Percentiles rank a stretch among this genome's conserved stretches.
phyloP scores from a whole-genome alignment of 2,113 vertebrate species.

The Candoia aspera region DNA sequence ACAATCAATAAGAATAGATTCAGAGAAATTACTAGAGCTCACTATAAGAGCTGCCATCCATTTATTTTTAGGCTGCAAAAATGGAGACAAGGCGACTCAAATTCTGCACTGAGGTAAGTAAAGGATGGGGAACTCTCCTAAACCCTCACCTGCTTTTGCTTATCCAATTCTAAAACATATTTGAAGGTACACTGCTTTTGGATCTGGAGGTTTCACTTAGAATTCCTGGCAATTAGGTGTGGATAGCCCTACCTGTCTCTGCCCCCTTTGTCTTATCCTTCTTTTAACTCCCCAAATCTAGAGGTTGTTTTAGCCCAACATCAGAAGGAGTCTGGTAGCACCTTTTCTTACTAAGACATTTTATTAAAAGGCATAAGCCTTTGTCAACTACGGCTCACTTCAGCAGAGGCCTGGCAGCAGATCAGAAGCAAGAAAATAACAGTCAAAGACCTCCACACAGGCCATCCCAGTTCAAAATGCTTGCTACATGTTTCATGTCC shows the following conservation, averaged over 20 bases:
- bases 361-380: background rate
- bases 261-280: background rate
- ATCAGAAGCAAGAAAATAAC: background rate
- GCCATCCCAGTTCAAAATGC: background rate
- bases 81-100: background rate
- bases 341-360: background rate
- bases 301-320: background rate
- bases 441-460: background rate
- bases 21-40: conserved; percentile 63
- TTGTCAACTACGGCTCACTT: background rate
- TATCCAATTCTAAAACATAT: background rate
- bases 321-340: background rate
- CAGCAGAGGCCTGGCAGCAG: background rate
- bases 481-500: background rate
- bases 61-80: background rate
- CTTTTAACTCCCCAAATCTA: background rate
- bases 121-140: background rate
- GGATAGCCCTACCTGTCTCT: background rate
- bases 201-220: background rate
- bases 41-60: conserved; percentile 44
- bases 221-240: background rate
- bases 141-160: background rate
- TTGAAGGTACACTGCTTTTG: too few relatives aligned
- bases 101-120: background rate
- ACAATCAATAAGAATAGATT: conserved; percentile 77